These are phyloP conservation scores for Andricus quercusramuli DNA, from an alignment of 2,888 invertebrate genomes.

Conservation along the genomic window DNA sequence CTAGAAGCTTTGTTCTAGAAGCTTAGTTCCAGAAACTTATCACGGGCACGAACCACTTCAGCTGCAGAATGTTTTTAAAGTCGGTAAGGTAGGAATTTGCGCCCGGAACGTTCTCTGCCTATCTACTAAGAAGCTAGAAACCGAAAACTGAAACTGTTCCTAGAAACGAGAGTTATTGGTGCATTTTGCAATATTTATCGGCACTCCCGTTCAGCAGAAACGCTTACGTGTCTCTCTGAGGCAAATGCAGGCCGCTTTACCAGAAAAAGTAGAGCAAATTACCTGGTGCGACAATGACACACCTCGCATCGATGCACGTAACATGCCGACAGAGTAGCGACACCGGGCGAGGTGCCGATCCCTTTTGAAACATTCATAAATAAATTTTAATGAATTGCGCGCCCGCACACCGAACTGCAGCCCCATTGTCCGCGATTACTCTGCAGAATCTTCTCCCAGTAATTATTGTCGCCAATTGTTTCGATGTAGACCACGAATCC, in stretches of 20 bases:
- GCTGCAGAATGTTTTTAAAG: no score
- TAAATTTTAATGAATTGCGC: constrained; percentile 72
- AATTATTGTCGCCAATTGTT: constrained; percentile 9
- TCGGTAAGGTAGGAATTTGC: no score
- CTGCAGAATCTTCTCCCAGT: constrained; percentile 41
- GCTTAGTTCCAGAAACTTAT: no score
- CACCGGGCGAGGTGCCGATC: constrained; percentile 67
- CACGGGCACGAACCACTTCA: no score
- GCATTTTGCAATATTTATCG: constrained; percentile 8
- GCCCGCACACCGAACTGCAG: constrained; percentile 45
- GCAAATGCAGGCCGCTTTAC: constrained; percentile 48
- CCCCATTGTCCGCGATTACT: constrained; percentile 47
- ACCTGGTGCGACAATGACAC: constrained; percentile 67
- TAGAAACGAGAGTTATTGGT: neutral
- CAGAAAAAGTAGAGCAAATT: constrained; percentile 69
- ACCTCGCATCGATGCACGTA: constrained; percentile 58
- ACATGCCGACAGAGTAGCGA: constrained; percentile 24
- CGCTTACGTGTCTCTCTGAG: constrained; percentile 41
- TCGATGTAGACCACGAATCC: neutral
- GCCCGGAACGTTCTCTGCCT: no score
- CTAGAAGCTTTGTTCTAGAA: no score
- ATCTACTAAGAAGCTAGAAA: neutral
- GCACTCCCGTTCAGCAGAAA: constrained; percentile 59
- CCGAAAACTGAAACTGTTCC: neutral
- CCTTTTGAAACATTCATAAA: constrained; percentile 73